Evolutionary conservation across 2,797 vertebrate species (phyloP), one percentile per base, ranked within the genome.

Genomic region (Nyctalus aviator): DNA sequence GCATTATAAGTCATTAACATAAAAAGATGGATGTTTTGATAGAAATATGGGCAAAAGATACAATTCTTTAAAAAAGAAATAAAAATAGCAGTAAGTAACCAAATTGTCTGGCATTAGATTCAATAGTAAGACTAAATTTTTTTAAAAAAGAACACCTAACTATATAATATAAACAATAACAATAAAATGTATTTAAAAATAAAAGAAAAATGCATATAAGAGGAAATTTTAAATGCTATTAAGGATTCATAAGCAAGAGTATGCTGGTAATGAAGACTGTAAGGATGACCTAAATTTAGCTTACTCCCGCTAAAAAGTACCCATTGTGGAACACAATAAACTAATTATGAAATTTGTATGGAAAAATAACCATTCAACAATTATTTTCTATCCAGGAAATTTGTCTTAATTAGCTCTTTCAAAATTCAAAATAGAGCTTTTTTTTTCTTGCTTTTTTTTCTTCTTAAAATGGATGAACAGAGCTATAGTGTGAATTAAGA

Each of bases 191-290:
- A 15, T 77, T 87, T 94, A 44, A 53, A 87, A 88, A 79, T 20
- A 83, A 48, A 93, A 53, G 2, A 69, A 81, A 77, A 72, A n/a
- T 75, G 15, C 68, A 72, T 44, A 71, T 72, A 82, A 78, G 41
- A 71, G 9, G 73, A 93, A 90, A 91, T 9, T 41, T 44, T 37
- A 81, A 94, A 90, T 88, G 8, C 35, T 66, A 44, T 55, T 14
- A 9, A 91, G 57, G 71, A 78, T 62, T 85, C 27, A 41, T 84
- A 84, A 85, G 8, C 75, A 25, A 77, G 35, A 5, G 6, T 66
- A 83, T 9, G 46, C 79, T 68, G 48, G 13, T 79, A 82, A 85
- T 73, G 13, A 94, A 78, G 18, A 64, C 8, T 69, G 11, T 73
- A 66, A 90, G n/a, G 27, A 35, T 83, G 20, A 14, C 20, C 11